Conservation (phyloP, 1,140 invertebrate species). For the Aphis gossypii region DNA sequence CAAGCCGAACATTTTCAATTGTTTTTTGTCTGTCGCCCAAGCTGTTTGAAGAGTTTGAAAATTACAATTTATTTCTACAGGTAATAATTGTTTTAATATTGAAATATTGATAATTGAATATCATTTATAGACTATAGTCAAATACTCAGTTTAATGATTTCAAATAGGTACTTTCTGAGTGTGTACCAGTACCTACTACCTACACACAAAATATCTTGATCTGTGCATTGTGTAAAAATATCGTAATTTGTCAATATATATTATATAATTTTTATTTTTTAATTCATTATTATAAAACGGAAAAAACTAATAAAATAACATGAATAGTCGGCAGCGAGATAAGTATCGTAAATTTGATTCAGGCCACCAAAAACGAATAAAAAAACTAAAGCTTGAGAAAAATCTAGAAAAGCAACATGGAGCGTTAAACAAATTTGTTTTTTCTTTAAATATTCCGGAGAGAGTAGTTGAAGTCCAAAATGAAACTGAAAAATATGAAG, state of each 20-base stretch:
- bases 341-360: constrained; percentile 1
- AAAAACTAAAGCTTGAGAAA: background rate
- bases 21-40: background rate
- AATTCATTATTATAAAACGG: background rate
- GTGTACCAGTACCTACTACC: too few species aligned
- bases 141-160: background rate
- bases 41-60: background rate
- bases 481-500: background rate
- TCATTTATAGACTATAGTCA: too few species aligned
- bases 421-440: background rate
- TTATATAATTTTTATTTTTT: background rate
- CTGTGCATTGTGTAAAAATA: background rate
- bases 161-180: background rate
- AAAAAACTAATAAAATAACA: background rate
- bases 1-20: background rate
- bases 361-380: background rate
- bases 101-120: too few species aligned
- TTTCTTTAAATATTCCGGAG: background rate
- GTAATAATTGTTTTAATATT: background rate
- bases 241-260: background rate
- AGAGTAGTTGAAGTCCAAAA: background rate
- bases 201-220: background rate
- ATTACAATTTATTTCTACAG: constrained; percentile 10
- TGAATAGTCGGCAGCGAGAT: background rate
- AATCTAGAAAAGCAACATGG: too few species aligned